Evolutionary conservation across 2,797 vertebrate genomes (phyloP), one percentile per base, ranked within the genome.

Genomic region (Natrix natrix): DNA sequence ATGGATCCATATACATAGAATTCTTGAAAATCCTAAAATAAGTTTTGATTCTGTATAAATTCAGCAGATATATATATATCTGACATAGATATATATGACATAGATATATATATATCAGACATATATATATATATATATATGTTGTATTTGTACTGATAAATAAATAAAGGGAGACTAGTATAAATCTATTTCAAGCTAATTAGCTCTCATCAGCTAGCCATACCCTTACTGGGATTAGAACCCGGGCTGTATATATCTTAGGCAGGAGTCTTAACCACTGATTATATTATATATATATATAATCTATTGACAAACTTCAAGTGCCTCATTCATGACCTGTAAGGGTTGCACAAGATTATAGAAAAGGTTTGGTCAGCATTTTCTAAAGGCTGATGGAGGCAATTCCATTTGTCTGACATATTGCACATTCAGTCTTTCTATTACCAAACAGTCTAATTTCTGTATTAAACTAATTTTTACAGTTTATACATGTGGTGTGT

Each of bases 301-400:
- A 48, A 48, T 88, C 10, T 93, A 87, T 90, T 93, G 92, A 93
- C 92, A 91, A 88, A 93, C 86, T 88, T 83, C n/a, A 91, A 89
- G 57, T 83, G 8, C 90, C 95, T 96, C 96, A 95, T 94, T 96
- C 94, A 92, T 94, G 93, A 94, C 90, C 92, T 90, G 26, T 95
- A 92, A 94, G 94, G 32, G 54, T 94, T 94, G 91, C 91, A 94
- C 22, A 54, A 95, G 90, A 83, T 74, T 92, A 92, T 89, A 93
- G 74, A 93, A 94, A 95, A 91, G 91, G 88, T 56, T 92, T 95
- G 95, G 95, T 95, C 91, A 95, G 95, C 95, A 95, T 56, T 83
- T 59, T 90, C 74, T 89, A 93, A 91, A 96, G 74, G 90, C 57
- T 89, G 88, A 90, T 28, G 92, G 92, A 94, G 69, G 92, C 86